phyloP scores from a whole-genome alignment of 2,797 vertebrate species.

The Hippoglossus hippoglossus region DNA sequence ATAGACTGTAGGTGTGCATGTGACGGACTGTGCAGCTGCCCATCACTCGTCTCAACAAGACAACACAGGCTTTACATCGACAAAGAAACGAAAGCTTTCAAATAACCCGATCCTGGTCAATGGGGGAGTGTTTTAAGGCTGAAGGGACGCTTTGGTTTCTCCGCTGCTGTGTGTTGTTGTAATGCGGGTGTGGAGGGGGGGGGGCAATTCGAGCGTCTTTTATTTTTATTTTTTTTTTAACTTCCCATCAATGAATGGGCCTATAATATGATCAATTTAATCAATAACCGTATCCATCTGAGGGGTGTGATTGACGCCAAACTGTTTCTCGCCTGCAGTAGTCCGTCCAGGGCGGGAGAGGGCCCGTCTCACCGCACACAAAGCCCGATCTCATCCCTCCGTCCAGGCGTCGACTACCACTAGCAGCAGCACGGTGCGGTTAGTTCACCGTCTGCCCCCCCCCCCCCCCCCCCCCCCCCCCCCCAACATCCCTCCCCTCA shows the following conservation, averaged over 20 bases:
- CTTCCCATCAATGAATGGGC: slow-evolving; percentile 70
- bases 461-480: slow-evolving; percentile 1
- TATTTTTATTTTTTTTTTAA: not conserved
- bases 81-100: slow-evolving; percentile 68
- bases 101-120: slow-evolving; percentile 72
- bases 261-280: slow-evolving; percentile 78
- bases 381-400: slow-evolving; percentile 84
- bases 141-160: slow-evolving; percentile 25
- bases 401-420: slow-evolving; percentile 77
- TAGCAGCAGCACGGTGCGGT: slow-evolving; percentile 88
- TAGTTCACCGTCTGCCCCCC: slow-evolving; percentile 82
- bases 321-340: slow-evolving; percentile 86
- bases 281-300: slow-evolving; percentile 78
- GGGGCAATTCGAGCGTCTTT: slow-evolving; percentile 39
- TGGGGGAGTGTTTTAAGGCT: slow-evolving; percentile 31
- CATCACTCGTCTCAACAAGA: slow-evolving; percentile 64
- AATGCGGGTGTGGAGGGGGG: slow-evolving; percentile 15
- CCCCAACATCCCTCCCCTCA: slow-evolving; percentile 5
- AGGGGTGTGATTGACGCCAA: slow-evolving; percentile 82
- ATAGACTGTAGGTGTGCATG: slow-evolving; percentile 56
- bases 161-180: slow-evolving; percentile 39
- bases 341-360: slow-evolving; percentile 86
- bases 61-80: slow-evolving; percentile 57
- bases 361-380: slow-evolving; percentile 86
- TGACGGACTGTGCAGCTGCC: slow-evolving; percentile 60